Conservation (phyloP, 2,113 vertebrate species). For the Erythrolamprus reginae region DNA sequence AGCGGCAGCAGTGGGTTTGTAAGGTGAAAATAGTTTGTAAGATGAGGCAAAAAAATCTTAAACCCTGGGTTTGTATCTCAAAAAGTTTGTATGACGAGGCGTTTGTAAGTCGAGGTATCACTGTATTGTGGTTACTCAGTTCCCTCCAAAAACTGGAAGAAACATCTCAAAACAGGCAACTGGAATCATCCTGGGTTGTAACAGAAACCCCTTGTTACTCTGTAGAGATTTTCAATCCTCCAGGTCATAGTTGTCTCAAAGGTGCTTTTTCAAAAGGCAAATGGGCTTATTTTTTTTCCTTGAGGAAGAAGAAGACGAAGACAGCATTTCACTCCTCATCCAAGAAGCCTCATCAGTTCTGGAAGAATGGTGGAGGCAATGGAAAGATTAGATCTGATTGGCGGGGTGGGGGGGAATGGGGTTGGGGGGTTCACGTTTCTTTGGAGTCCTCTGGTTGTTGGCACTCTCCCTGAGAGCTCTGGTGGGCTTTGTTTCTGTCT, state of each 20-base stretch:
- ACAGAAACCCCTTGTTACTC: neutral
- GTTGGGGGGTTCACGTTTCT: neutral
- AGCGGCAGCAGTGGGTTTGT: no score
- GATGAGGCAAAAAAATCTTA: no score
- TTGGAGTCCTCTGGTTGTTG: neutral
- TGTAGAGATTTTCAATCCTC: neutral
- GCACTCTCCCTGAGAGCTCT: neutral
- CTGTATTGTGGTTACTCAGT: neutral
- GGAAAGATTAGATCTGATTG: neutral
- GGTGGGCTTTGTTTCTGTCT: neutral
- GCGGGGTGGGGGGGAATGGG: neutral
- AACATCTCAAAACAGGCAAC: neutral
- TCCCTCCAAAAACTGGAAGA: neutral
- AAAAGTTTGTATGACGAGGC: no score
- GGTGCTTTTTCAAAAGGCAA: neutral
- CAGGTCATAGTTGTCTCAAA: neutral
- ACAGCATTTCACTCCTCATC: neutral
- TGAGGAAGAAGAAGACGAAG: neutral
- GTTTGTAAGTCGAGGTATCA: no score
- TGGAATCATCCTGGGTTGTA: neutral
- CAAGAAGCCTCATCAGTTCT: neutral
- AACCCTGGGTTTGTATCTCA: no score
- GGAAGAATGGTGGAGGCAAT: neutral
- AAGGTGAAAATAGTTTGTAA: no score
- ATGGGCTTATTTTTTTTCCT: neutral